Percentiles rank a stretch among this genome's conserved stretches.
These are phyloP conservation scores for Dendronephthya gigantea DNA, from an alignment of 64 coral and sea anemone genomes.

Conservation along the genomic window DNA sequence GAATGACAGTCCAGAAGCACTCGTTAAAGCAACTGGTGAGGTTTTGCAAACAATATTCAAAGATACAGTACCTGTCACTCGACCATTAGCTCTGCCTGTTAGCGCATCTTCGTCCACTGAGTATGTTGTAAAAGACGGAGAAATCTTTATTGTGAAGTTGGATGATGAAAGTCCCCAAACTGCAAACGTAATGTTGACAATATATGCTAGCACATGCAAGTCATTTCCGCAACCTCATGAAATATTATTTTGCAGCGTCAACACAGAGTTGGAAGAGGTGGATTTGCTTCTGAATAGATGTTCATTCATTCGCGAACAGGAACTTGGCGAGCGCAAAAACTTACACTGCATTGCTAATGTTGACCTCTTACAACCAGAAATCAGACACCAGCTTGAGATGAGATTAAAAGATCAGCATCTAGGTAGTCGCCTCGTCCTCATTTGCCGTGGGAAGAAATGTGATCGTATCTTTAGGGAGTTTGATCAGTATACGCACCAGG, in stretches of 20 bases:
- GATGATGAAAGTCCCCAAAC: constrained; percentile 55
- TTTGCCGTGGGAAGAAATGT: constrained; percentile 73
- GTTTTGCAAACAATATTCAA: background rate
- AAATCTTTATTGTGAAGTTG: constrained; percentile 63
- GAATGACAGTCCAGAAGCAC: background rate
- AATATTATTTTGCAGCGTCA: constrained; percentile 60
- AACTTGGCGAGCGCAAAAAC: background rate
- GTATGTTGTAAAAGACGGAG: constrained; percentile 45
- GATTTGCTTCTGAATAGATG: constrained; percentile 49
- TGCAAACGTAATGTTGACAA: constrained; percentile 61
- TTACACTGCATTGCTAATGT: constrained; percentile 84
- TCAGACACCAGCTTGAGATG: constrained; percentile 58
- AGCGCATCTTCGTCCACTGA: background rate
- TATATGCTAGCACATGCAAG: constrained; percentile 47
- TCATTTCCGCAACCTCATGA: constrained; percentile 61
- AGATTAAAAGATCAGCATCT: constrained; percentile 25
- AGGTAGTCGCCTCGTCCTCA: constrained; percentile 39
- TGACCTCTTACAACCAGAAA: constrained; percentile 56
- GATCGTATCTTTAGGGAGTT: constrained; percentile 77
- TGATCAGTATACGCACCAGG: constrained; percentile 38
- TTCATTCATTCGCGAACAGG: constrained; percentile 43
- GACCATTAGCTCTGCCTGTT: background rate
- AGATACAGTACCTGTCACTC: background rate
- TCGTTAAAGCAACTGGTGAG: background rate
- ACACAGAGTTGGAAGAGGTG: constrained; percentile 77